Evolutionary conservation across 2,113 vertebrate species (phyloP), one percentile per base, ranked within the genome.

Genomic region (Benthochromis sp.): DNA sequence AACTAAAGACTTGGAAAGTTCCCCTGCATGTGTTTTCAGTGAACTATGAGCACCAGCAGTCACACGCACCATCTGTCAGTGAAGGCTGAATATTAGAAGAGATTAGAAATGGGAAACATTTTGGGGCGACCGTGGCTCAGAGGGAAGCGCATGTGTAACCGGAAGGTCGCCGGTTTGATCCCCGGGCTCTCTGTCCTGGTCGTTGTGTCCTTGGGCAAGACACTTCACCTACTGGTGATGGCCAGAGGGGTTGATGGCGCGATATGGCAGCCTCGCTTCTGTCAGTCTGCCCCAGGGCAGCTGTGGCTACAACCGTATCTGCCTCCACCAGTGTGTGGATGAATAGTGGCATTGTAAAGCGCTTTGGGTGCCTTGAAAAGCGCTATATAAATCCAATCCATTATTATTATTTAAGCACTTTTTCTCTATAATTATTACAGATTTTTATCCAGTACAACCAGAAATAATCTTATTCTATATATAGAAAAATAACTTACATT

Each of bases 241-340:
- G 34, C 8, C 34, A 36, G 34, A 36, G 34, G 34, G 34, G 34
- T 1, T 8, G 8, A 36, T 36, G 34, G 8, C 3, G 8, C 0
- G 3, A 36, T 36, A 36, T 9, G 34, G 34, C 34, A 31, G 31
- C 31, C 31, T 31, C 1, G 31, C 31, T 2, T 31, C 31, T 31
- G 31, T 31, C 31, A 36, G 34, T 4, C 34, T 36, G 34, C 3
- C 34, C 3, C 34, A 34, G 34, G 34, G 7, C 34, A 34, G 34
- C 34, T 34, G 34, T 34, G 34, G 1, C 34, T 34, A 34, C 34
- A 0, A 1, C 34, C 1, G 31, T 7, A 31, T 7, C 31, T 31
- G 31, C 31, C 31, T 31, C 31, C 31, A 7, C 31, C 31, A 34
- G 31, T 34, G 31, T 7, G 31, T 31, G 31, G 5, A 29, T 4